Percentiles rank a stretch among this genome's conserved stretches.
These are phyloP conservation scores for Myxocyprinus asiaticus DNA, from an alignment of 2,113 vertebrate genomes.

Conservation along the genomic window DNA sequence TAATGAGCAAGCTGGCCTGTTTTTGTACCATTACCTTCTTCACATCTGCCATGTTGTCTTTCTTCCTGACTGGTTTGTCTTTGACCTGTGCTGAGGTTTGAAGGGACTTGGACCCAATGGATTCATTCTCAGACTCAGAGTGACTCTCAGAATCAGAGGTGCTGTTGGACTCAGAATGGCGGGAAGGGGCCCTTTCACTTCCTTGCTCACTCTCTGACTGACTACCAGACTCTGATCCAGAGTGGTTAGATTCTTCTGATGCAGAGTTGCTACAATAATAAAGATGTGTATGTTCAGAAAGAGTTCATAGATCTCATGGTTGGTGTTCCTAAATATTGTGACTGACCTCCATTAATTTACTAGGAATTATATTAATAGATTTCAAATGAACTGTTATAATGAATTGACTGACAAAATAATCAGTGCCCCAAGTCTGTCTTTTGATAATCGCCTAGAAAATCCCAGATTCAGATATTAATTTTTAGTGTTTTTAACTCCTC, in stretches of 20 bases:
- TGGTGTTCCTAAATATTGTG: neutral
- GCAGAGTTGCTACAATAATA: slow-evolving; percentile 84
- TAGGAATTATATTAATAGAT: too few species aligned
- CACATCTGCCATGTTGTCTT: slow-evolving; percentile 95
- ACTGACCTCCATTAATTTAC: too few species aligned
- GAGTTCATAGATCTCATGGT: neutral
- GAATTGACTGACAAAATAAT: too few species aligned
- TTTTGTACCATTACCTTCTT: slow-evolving; percentile 87
- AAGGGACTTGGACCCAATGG: slow-evolving; percentile 86
- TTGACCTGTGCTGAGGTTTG: slow-evolving; percentile 83
- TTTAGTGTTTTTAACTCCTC: too few species aligned
- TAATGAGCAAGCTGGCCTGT: slow-evolving; percentile 14
- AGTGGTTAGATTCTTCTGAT: slow-evolving; percentile 88
- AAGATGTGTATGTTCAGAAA: slow-evolving; percentile 31
- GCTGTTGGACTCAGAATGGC: slow-evolving; percentile 84
- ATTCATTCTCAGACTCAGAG: slow-evolving; percentile 90
- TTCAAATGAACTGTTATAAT: too few species aligned
- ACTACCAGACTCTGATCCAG: slow-evolving; percentile 90
- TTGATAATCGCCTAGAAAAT: too few species aligned
- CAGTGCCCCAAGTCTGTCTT: too few species aligned
- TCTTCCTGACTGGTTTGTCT: slow-evolving; percentile 92
- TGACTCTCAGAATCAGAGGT: slow-evolving; percentile 90
- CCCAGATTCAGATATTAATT: too few species aligned
- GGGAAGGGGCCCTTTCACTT: slow-evolving; percentile 82
- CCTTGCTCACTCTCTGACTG: slow-evolving; percentile 93